phyloP scores from a whole-genome alignment of 1,140 invertebrate genomes.

The Rhopalosiphum padi region DNA sequence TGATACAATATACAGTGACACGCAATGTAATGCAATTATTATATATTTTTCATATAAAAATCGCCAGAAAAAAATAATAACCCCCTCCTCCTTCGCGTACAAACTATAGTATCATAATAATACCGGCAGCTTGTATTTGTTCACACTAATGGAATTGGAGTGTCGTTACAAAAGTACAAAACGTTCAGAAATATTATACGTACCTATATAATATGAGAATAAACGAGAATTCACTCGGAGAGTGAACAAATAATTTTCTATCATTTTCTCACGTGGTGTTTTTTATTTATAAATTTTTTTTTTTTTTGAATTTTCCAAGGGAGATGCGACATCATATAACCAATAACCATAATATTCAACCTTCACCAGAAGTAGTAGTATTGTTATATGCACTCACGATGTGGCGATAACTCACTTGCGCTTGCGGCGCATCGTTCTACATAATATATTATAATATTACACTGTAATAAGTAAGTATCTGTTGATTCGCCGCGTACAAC shows the following conservation, averaged over 20 bases:
- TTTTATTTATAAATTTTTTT: not conserved
- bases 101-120: not conserved
- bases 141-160: slow-evolving; percentile 2
- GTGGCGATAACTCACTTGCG: not conserved
- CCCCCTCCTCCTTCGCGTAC: not conserved
- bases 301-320: not conserved
- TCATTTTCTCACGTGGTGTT: not conserved
- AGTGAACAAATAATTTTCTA: not conserved
- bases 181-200: not conserved
- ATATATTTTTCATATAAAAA: not conserved
- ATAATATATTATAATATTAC: not conserved
- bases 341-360: not conserved
- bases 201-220: not conserved
- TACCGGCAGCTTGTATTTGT: not conserved
- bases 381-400: not conserved
- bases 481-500: not conserved
- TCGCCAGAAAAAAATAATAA: not conserved
- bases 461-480: not conserved
- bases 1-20: not conserved
- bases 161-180: not conserved
- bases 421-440: not conserved
- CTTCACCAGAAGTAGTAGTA: not conserved
- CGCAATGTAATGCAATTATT: not conserved
- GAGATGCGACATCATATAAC: not conserved
- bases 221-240: not conserved